Conservation (phyloP, 2,888 invertebrate species). For the Thyatira batis region DNA sequence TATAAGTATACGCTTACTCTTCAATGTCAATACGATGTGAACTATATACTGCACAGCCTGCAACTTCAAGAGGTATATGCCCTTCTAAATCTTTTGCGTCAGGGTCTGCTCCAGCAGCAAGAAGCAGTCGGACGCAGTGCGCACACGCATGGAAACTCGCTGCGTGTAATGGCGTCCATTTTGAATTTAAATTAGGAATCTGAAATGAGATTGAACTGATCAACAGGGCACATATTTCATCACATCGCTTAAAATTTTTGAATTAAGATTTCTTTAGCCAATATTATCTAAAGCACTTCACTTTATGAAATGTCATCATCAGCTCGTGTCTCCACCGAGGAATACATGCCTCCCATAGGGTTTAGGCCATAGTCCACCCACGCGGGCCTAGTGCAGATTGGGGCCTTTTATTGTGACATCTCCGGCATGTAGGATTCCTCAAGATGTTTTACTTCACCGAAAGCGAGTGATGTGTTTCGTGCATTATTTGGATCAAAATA, state of each 20-base stretch:
- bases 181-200: conserved; percentile 61
- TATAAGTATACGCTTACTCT: conserved; percentile 15
- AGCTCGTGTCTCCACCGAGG: too few species aligned
- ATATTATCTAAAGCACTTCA: too few species aligned
- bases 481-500: background rate
- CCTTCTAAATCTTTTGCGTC: conserved; percentile 19
- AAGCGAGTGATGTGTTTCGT: too few species aligned
- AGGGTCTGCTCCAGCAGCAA: conserved; percentile 32
- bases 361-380: too few species aligned
- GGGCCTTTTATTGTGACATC: too few species aligned
- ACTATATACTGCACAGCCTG: conserved; percentile 26
- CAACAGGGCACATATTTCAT: too few species aligned
- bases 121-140: conserved; percentile 25
- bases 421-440: too few species aligned
- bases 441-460: too few species aligned
- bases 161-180: conserved; percentile 81
- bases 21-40: conserved; percentile 17
- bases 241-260: too few species aligned
- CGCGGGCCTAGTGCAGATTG: too few species aligned
- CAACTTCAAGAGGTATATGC: conserved; percentile 35
- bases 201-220: conserved; percentile 23
- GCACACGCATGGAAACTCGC: conserved; percentile 71
- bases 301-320: too few species aligned
- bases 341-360: too few species aligned
- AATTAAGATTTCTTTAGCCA: background rate